These are phyloP conservation scores for Magallana nippona DNA, from an alignment of 2,888 invertebrate genomes.

Conservation along the genomic window DNA sequence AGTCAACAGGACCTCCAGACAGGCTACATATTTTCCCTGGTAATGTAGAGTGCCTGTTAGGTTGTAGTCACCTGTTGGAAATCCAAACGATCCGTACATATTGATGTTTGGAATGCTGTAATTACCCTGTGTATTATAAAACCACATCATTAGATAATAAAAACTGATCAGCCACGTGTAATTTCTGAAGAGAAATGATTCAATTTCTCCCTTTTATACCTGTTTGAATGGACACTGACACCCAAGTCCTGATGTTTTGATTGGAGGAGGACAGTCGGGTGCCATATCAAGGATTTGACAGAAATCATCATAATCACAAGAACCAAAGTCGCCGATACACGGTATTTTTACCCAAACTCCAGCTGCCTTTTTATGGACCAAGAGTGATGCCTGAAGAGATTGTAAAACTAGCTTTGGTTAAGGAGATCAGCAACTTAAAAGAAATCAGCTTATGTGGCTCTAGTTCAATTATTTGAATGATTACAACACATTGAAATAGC, in stretches of 20 bases:
- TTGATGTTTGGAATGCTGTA: slow-evolving; percentile 31
- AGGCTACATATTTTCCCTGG: not conserved
- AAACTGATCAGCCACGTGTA: not conserved
- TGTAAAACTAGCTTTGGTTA: not conserved
- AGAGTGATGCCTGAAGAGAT: slow-evolving; percentile 58
- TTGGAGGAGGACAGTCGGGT: slow-evolving; percentile 65
- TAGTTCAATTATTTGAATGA: no score
- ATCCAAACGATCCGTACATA: slow-evolving; percentile 35
- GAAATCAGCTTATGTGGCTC: no score
- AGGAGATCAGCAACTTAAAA: no score
- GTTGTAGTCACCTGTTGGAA: slow-evolving; percentile 41
- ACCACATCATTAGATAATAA: not conserved
- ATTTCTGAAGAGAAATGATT: no score
- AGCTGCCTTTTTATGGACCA: slow-evolving; percentile 58
- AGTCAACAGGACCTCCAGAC: slow-evolving; percentile 31
- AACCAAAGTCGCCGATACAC: slow-evolving; percentile 69
- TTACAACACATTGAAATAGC: no score
- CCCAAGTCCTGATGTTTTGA: slow-evolving; percentile 64
- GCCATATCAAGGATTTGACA: slow-evolving; percentile 58
- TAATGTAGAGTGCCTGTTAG: slow-evolving; percentile 24
- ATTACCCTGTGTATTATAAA: slow-evolving; percentile 31
- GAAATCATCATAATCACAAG: slow-evolving; percentile 66
- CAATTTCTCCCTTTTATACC: slow-evolving; percentile 49
- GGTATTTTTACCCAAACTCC: slow-evolving; percentile 65
- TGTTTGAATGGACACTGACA: slow-evolving; percentile 72